Percentiles rank a stretch among this genome's conserved stretches.
Evolutionary conservation across 2,113 vertebrate species (phyloP).

Genomic region (Ivindomyrus marchei): DNA sequence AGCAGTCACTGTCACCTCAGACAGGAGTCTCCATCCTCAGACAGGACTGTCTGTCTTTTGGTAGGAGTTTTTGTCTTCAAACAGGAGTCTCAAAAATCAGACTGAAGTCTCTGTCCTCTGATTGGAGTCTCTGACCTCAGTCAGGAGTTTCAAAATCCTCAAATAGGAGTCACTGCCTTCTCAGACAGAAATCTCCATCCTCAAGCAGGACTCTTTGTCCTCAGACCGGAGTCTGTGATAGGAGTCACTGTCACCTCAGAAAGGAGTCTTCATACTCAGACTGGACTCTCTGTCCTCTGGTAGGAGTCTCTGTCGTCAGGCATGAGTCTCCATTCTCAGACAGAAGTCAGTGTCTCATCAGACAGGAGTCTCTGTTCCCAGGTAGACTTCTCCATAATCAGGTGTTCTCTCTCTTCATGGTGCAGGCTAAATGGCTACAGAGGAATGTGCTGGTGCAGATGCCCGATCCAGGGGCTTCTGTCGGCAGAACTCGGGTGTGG

Average conservation of each 20-base stretch:
- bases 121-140: neutral
- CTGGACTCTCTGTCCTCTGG: no score
- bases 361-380: neutral
- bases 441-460: conserved; percentile 41
- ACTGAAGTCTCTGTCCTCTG: neutral
- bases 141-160: neutral
- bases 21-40: neutral
- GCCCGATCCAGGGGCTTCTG: conserved; percentile 33
- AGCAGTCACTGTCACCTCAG: no score
- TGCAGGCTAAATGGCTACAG: conserved; percentile 55
- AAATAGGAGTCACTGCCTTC: neutral
- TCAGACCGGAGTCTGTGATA: neutral
- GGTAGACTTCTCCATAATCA: neutral
- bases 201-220: neutral
- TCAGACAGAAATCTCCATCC: neutral
- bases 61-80: neutral
- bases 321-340: neutral
- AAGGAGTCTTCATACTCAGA: no score
- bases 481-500: conserved; percentile 58
- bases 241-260: neutral
- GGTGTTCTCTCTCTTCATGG: conserved; percentile 9
- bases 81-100: neutral
- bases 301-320: neutral
- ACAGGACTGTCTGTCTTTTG: neutral
- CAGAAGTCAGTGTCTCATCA: neutral